Conservation (phyloP, 2,113 vertebrate species). For the Abramis brama region DNA sequence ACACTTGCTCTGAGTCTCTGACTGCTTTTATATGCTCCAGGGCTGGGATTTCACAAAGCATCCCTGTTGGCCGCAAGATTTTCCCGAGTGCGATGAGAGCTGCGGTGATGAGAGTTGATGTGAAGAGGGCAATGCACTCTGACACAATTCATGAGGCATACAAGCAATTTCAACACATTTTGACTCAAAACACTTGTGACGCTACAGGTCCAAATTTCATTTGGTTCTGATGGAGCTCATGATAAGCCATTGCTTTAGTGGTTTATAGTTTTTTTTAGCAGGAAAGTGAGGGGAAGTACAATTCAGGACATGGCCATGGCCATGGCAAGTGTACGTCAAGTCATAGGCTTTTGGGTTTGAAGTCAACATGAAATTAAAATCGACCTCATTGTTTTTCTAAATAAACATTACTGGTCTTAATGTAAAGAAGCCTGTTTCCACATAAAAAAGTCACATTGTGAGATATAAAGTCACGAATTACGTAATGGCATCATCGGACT, state of each 20-base stretch:
- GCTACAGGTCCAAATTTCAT: not conserved
- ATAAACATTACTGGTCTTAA: not conserved
- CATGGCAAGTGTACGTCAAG: not conserved
- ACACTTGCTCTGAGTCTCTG: not conserved
- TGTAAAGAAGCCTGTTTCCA: too few relatives aligned
- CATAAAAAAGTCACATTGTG: too few relatives aligned
- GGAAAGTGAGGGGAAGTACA: not conserved
- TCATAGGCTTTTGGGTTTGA: not conserved
- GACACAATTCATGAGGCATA: slow-evolving; percentile 46
- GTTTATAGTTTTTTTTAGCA: not conserved
- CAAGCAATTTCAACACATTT: slow-evolving; percentile 35
- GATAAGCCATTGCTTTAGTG: not conserved
- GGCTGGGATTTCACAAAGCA: slow-evolving; percentile 22
- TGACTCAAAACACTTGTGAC: not conserved
- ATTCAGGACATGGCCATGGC: not conserved
- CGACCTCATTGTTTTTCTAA: not conserved
- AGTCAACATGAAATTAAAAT: not conserved
- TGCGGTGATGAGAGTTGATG: not conserved
- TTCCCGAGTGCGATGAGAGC: not conserved
- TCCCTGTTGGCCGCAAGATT: not conserved
- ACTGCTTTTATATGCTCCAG: slow-evolving; percentile 30
- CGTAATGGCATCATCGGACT: too few relatives aligned
- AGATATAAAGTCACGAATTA: too few relatives aligned
- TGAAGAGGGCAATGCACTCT: slow-evolving; percentile 18
- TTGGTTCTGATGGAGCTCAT: not conserved